Evolutionary conservation across 2,888 invertebrate species (phyloP).

Genomic region (Conchocele bisecta): DNA sequence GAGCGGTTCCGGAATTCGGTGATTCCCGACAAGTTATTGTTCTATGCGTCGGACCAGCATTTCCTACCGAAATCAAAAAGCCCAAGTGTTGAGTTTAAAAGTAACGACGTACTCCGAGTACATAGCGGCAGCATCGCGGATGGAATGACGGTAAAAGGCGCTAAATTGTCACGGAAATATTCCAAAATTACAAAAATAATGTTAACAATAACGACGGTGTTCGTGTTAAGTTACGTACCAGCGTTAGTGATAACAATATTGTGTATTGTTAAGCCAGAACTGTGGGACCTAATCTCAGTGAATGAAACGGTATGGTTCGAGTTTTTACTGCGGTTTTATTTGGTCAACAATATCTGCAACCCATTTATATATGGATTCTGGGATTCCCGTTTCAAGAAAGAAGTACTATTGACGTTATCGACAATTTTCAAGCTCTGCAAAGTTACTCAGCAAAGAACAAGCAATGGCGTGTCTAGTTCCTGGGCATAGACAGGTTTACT

Average conservation of each 20-base stretch:
- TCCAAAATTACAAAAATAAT: conserved; percentile 62
- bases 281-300: conserved; percentile 43
- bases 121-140: too few relatives aligned
- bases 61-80: too few relatives aligned
- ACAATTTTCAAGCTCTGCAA: too few relatives aligned
- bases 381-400: conserved; percentile 58
- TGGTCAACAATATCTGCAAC: conserved; percentile 61
- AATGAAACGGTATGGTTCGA: conserved; percentile 39
- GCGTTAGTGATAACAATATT: conserved; percentile 50
- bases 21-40: too few relatives aligned
- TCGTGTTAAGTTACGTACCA: conserved; percentile 57
- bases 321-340: conserved; percentile 51
- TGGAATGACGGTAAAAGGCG: too few relatives aligned
- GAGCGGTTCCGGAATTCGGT: too few relatives aligned
- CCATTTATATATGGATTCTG: conserved; percentile 64
- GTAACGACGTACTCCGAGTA: too few relatives aligned
- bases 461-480: too few relatives aligned
- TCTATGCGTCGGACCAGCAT: too few relatives aligned
- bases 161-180: conserved; percentile 19
- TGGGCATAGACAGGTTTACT: too few relatives aligned
- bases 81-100: too few relatives aligned
- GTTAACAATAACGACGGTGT: conserved; percentile 57
- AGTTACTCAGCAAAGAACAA: too few relatives aligned
- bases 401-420: conserved; percentile 34
- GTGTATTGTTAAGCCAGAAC: conserved; percentile 35